Percentiles rank a stretch among this genome's conserved stretches.
phyloP scores from a whole-genome alignment of 2,113 vertebrate genomes.

The Neodon shergylaensis region DNA sequence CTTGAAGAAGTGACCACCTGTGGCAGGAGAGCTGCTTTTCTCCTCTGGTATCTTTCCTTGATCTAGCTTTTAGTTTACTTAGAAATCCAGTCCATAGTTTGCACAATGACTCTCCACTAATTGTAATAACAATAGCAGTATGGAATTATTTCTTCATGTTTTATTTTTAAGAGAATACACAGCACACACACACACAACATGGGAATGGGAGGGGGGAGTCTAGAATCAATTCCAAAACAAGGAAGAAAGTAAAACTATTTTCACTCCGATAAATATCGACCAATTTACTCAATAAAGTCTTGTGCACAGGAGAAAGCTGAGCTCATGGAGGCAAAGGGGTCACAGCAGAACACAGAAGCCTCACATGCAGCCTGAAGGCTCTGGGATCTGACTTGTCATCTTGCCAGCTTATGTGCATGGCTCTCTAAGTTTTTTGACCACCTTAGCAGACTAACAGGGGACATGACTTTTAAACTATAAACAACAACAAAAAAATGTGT shows the following conservation, averaged over 20 bases:
- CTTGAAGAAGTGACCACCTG: background rate
- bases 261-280: background rate
- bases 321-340: background rate
- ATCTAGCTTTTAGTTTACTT: background rate
- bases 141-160: background rate
- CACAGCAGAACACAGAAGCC: background rate
- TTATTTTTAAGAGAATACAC: background rate
- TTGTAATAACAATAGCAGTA: background rate
- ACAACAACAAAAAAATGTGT: background rate
- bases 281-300: background rate
- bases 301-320: background rate
- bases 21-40: background rate
- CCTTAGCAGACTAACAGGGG: background rate
- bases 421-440: background rate
- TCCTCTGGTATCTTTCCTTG: background rate
- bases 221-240: background rate
- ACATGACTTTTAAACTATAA: slow-evolving; percentile 9
- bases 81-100: background rate
- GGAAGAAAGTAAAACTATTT: background rate
- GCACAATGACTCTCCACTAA: background rate
- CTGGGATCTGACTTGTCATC: background rate
- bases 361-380: accelerated
- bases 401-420: background rate
- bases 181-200: background rate
- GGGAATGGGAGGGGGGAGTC: background rate